Evolutionary conservation across 2,888 invertebrate genomes (phyloP).

Genomic region (Therioaphis trifolii): DNA sequence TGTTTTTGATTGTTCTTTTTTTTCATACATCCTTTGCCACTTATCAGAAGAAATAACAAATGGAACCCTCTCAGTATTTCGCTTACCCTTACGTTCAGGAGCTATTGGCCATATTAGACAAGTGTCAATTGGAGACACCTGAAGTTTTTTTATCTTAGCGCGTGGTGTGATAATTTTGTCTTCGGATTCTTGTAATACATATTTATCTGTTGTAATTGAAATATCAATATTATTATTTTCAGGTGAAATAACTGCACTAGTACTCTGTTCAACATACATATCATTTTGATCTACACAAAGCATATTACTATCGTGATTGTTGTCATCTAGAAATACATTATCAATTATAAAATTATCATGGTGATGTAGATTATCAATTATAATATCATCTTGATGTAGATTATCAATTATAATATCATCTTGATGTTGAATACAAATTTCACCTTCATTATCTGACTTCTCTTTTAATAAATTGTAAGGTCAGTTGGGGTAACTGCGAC

Average conservation of each 20-base stretch:
- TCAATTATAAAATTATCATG: conserved; percentile 13
- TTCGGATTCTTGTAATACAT: not conserved
- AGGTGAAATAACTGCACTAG: not conserved
- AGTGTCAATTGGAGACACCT: conserved; percentile 46
- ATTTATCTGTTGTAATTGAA: not conserved
- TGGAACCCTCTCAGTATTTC: conserved; percentile 5
- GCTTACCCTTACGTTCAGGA: conserved; percentile 14
- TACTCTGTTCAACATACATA: conserved; percentile 12
- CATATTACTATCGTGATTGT: not conserved
- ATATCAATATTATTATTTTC: conserved; percentile 15
- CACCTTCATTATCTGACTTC: not conserved
- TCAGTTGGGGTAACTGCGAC: too few species aligned
- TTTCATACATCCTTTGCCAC: conserved; percentile 33
- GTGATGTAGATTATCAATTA: too few species aligned
- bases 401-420: too few species aligned
- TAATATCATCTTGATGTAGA: too few species aligned
- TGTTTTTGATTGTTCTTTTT: conserved; percentile 27
- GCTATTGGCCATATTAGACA: conserved; percentile 30
- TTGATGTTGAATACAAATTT: not conserved
- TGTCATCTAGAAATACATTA: conserved; percentile 1
- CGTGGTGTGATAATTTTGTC: not conserved
- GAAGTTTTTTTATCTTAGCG: conserved; percentile 7
- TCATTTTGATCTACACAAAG: conserved; percentile 28
- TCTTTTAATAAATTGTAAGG: conserved; percentile 41
- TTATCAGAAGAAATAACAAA: conserved; percentile 39